Percentiles rank a stretch among this genome's conserved stretches.
Evolutionary conservation across 2,888 invertebrate genomes (phyloP).

Genomic region (Phlogophora meticulosa): DNA sequence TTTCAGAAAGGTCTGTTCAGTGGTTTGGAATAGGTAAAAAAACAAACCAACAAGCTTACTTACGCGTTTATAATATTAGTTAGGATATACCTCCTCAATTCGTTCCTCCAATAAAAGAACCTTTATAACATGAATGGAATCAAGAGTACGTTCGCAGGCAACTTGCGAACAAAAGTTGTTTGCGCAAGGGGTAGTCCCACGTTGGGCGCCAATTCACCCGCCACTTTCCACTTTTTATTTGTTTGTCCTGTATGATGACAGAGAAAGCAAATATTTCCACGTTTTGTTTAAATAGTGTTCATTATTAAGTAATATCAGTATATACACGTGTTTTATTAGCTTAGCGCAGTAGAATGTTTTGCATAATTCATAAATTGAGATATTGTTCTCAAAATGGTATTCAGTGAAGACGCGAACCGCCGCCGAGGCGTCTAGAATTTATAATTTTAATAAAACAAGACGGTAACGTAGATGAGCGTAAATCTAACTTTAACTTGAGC

Average conservation of each 20-base stretch:
- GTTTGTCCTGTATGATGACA: slow-evolving; percentile 22
- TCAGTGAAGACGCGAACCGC: slow-evolving; percentile 12
- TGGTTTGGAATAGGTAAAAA: too few relatives aligned
- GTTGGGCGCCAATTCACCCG: slow-evolving; percentile 50
- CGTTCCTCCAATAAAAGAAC: not conserved
- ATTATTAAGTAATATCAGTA: slow-evolving; percentile 17
- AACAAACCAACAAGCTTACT: too few relatives aligned
- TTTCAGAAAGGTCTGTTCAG: too few relatives aligned
- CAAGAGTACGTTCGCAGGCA: slow-evolving; percentile 14
- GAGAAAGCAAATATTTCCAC: slow-evolving; percentile 15
- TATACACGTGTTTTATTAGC: slow-evolving; percentile 10
- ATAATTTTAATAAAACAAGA: slow-evolving; percentile 50
- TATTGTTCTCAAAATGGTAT: slow-evolving; percentile 42
- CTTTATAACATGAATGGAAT: slow-evolving; percentile 16
- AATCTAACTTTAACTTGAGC: slow-evolving; percentile 29
- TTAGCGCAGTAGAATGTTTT: slow-evolving; percentile 14
- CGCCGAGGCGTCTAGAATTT: slow-evolving; percentile 41
- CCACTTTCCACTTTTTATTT: slow-evolving; percentile 27
- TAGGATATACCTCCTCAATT: slow-evolving; percentile 4
- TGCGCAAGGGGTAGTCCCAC: slow-evolving; percentile 37
- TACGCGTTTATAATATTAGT: too few relatives aligned
- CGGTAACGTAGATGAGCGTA: slow-evolving; percentile 14
- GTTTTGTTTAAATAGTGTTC: slow-evolving; percentile 10
- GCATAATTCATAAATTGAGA: slow-evolving; percentile 39
- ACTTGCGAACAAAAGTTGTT: slow-evolving; percentile 25